Evolutionary conservation across 2,888 invertebrate species (phyloP).

Genomic region (Melitaea athalia): DNA sequence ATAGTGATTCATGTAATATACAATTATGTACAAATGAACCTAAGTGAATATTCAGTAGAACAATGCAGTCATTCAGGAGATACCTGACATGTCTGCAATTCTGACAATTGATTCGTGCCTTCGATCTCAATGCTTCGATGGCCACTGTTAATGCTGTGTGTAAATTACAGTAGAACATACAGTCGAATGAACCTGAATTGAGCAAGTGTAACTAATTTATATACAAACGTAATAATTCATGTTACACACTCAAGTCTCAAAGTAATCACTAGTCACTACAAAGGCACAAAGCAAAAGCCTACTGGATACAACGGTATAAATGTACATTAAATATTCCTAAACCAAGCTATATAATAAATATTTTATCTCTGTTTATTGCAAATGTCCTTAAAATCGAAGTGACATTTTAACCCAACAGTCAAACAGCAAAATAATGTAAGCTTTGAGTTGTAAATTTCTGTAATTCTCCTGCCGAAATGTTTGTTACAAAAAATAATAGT

Average conservation of each 20-base stretch:
- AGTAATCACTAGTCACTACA: neutral
- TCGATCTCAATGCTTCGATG: neutral
- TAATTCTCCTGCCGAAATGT: too few species aligned
- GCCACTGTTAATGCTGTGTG: neutral
- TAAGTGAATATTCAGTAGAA: neutral
- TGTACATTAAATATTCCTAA: too few species aligned
- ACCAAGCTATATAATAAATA: too few species aligned
- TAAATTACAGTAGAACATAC: neutral
- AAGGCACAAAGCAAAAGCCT: too few species aligned
- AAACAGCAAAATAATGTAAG: too few species aligned
- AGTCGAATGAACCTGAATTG: neutral
- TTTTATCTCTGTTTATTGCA: too few species aligned
- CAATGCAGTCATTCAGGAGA: neutral
- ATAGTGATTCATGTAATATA: neutral
- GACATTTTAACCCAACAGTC: too few species aligned
- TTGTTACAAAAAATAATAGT: too few species aligned
- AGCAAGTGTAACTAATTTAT: neutral
- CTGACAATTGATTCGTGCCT: conserved; percentile 1
- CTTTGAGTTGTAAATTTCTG: too few species aligned
- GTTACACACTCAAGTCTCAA: neutral
- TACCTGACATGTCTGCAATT: neutral
- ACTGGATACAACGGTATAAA: too few species aligned
- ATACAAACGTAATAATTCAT: neutral
- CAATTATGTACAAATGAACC: neutral
- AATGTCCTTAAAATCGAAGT: too few species aligned